Base-by-base conservation (phyloP, 2,113 vertebrate genomes). In the Oenanthe melanoleuca region DNA sequence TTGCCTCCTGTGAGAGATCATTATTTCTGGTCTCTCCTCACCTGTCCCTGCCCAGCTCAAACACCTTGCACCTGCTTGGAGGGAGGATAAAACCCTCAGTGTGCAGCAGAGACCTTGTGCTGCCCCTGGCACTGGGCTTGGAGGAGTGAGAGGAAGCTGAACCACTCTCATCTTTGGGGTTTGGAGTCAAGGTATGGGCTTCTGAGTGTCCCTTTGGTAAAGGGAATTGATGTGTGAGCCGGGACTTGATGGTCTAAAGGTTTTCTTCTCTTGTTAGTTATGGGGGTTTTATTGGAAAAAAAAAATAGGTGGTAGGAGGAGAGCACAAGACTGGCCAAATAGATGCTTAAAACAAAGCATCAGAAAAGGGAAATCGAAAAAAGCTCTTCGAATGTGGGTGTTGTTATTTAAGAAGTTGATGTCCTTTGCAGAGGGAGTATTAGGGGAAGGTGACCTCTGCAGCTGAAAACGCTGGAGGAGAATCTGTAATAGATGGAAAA, bases 141-240 rank as follows among this genome's bases (percentile, higher is more conserved):
- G 7, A 8, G 6, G 5, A 52, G 31, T 0, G 0, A 10, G 44
- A 20, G 11, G 38, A 28, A 0, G 5, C 1, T 1, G 37, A 64
- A 3, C 3, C 6, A 1, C 0, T 6, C 2, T 34, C 1, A 2
- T 19, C 5, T 31, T 33, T 25, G 9, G 17, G 0, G 2, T 37
- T 57, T 79, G 9, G n/a, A 15, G 16, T 20, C 1, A 7, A 67
- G 57, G 61, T 71, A 12, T 1, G 60, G 6, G 1, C 3, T 85
- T 55, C 11, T 56, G 24, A 17, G 21, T 4, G 14, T 12, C 3
- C 50, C 0, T 73, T 63, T 53, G 21, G 5, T 0, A 1, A 50
- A 19, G 2, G 8, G 31, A 40, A 5, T 13, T n/a, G 55, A 1
- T 47, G 2, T 0, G 9, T 33, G 1, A 10, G 31, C 2, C 1